Conservation (phyloP, 64 coral and sea anemone species). For the Exaiptasia diaphana region DNA sequence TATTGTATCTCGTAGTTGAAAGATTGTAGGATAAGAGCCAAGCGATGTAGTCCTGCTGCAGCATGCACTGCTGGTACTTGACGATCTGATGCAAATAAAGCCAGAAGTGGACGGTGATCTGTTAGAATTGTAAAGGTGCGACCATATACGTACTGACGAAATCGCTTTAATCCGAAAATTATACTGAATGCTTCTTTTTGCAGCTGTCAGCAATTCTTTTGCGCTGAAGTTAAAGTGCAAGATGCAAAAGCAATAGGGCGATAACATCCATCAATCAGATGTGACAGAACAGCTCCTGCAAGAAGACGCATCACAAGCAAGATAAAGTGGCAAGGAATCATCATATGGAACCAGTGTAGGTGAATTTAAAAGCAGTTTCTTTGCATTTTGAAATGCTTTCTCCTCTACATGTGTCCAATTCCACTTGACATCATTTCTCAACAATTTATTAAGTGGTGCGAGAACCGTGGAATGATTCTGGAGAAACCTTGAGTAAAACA, state of each 20-base stretch:
- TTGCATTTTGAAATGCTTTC: conserved; percentile 16
- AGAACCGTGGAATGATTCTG: conserved; percentile 41
- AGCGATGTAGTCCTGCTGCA: conserved; percentile 5
- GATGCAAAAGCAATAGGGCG: conserved; percentile 16
- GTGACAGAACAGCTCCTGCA: conserved; percentile 61
- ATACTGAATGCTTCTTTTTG: conserved; percentile 28
- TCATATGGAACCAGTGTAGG: conserved; percentile 35
- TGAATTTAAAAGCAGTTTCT: conserved; percentile 41
- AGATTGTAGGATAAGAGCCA: neutral
- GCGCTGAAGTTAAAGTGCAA: conserved; percentile 16
- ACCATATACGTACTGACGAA: conserved; percentile 12
- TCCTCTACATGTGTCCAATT: conserved; percentile 33
- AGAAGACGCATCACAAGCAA: conserved; percentile 50
- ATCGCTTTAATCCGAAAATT: conserved; percentile 32
- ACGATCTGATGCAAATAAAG: neutral
- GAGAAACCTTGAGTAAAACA: conserved; percentile 66
- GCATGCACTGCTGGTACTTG: conserved; percentile 18
- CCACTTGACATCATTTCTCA: conserved; percentile 9
- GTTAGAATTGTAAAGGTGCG: conserved; percentile 14
- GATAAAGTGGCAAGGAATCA: conserved; percentile 20
- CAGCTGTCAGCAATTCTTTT: neutral
- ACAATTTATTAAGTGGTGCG: neutral
- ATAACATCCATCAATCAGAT: conserved; percentile 25
- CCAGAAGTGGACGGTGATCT: conserved; percentile 15
- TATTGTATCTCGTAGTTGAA: neutral